Percentiles rank a stretch among this genome's conserved stretches.
phyloP scores from a whole-genome alignment of 2,797 vertebrate genomes.

The Dermochelys coriacea region DNA sequence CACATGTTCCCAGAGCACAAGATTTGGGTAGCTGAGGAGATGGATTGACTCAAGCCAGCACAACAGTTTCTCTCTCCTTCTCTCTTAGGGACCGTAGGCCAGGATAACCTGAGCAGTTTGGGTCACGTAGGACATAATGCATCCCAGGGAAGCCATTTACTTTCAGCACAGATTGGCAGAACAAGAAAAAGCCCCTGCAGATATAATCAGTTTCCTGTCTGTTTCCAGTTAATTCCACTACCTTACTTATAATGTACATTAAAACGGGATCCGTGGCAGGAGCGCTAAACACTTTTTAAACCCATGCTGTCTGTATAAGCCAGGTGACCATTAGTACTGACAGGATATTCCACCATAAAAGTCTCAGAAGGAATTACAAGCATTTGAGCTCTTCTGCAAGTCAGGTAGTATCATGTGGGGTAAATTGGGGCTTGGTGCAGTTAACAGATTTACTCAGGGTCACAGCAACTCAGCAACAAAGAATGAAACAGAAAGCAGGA shows the following conservation, averaged over 20 bases:
- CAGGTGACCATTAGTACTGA: not conserved
- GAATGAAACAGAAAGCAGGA: not conserved
- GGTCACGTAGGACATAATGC: accelerated
- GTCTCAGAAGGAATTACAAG: not conserved
- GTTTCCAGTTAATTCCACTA: not conserved
- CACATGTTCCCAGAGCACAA: not conserved
- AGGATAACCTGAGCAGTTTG: not conserved
- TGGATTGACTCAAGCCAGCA: not conserved
- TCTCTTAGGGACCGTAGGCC: not conserved
- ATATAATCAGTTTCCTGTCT: not conserved
- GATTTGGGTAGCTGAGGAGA: not conserved
- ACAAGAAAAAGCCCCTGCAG: not conserved
- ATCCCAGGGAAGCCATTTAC: not conserved
- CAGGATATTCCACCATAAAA: not conserved
- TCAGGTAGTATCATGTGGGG: not conserved
- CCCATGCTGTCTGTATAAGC: not conserved
- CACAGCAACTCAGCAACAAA: not conserved
- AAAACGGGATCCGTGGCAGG: not conserved
- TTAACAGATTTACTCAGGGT: not conserved
- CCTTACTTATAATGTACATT: not conserved
- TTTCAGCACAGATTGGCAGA: not conserved
- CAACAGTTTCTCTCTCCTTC: not conserved
- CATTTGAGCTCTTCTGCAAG: not conserved
- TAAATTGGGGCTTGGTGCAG: not conserved
- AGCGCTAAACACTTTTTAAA: not conserved